Base-by-base conservation (phyloP, 1,140 invertebrate species). In the Asobara japonica region DNA sequence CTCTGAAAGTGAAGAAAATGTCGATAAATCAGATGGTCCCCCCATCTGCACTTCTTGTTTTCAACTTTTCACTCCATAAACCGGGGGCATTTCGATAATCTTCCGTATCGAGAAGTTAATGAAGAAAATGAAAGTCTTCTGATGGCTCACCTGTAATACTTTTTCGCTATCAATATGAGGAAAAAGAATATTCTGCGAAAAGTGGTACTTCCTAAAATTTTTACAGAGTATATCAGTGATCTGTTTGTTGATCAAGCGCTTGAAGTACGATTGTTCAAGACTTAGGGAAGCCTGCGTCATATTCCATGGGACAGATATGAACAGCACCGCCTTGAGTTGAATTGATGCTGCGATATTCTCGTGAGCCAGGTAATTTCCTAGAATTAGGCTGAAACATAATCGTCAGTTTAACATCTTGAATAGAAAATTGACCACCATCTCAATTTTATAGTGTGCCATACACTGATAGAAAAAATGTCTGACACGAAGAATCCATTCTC, bases 291-390 rank as follows among this genome's bases (percentile, higher is more conserved):
- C 93, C 78, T 90, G 88, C 76, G 93, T 92, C 29, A 95, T 91
- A 88, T 97, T 92, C 91, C 94, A 96, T 1, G 94, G 94, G 29
- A 94, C 93, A 7, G 95, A 97, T 56, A 97, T 91, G 11, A 93
- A 89, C 84, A 96, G 91, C 6, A 92, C 93, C 10, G 92, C 94
- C 73, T 89, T 88, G 7, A 96, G 82, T 64, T 90, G 86, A 5
- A 78, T 82, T 6, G 83, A 82, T 16, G 91, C 90, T 45, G 89
- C 83, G 61, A 88, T 86, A 48, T 91, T 91, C 65, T 89, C 83
- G 61, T 89, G 89, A 16, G 91, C 91, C 77, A 96, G 85, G 86
- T 96, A 96, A 84, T 95, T 94, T 45, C 93, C 93, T 76, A 94
- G 81, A 70, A 93, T 90, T 80, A 94, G 89, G 48, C 91, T 93